Conservation (phyloP, 2,797 vertebrate species). For the Ciconia nigra region DNA sequence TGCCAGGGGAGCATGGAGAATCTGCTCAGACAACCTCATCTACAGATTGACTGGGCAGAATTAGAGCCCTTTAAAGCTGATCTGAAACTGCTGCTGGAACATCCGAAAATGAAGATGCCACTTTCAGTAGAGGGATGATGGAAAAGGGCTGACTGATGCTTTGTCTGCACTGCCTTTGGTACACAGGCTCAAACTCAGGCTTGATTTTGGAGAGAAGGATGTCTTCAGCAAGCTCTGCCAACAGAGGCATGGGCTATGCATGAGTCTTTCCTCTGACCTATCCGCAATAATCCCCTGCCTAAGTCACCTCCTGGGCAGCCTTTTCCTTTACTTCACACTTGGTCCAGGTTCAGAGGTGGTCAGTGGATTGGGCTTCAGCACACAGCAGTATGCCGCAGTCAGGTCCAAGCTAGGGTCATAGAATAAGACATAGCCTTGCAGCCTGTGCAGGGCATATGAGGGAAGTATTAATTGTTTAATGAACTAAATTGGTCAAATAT, state of each 20-base stretch:
- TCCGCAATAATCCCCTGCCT: rapidly evolving
- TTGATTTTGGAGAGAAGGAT: neutral
- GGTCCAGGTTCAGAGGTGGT: neutral
- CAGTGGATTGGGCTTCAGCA: neutral
- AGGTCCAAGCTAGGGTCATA: neutral
- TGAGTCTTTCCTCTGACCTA: neutral
- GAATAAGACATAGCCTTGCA: neutral
- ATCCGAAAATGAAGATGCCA: neutral
- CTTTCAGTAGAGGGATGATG: neutral
- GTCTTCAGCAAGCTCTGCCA: neutral
- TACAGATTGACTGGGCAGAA: neutral
- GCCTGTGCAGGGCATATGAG: neutral
- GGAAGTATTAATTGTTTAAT: neutral
- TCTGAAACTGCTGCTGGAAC: neutral
- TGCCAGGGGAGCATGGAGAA: neutral
- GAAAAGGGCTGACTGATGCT: neutral
- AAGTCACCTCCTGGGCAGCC: neutral
- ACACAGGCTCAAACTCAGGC: neutral
- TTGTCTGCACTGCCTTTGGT: neutral
- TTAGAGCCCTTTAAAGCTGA: neutral
- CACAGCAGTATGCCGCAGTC: neutral
- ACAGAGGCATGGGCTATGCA: neutral
- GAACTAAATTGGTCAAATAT: neutral
- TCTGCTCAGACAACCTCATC: neutral
- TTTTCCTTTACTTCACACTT: neutral